Percentiles rank a stretch among this genome's conserved stretches.
Conservation (phyloP, 2,113 vertebrate species). For the Corydoras maculifer region DNA sequence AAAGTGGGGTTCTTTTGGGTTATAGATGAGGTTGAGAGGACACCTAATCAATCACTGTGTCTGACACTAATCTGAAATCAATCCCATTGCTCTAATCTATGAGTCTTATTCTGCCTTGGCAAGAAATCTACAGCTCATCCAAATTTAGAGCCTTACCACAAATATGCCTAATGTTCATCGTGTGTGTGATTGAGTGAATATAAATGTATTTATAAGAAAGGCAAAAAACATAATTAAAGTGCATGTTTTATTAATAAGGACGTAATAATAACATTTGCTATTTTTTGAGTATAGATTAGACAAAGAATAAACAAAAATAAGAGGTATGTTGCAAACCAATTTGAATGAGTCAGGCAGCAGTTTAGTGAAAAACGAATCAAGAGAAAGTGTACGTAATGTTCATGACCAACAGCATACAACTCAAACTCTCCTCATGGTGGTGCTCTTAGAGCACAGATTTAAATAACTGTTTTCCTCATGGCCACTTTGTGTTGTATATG, state of each 20-base stretch:
- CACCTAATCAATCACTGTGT: constrained; percentile 47
- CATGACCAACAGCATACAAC: background rate
- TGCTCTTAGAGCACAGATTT: constrained; percentile 37
- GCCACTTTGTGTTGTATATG: constrained; percentile 17
- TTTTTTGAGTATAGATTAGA: background rate
- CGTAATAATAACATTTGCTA: constrained; percentile 26
- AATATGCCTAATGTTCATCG: constrained; percentile 38
- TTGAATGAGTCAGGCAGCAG: no score
- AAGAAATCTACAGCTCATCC: constrained; percentile 34
- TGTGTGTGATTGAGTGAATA: constrained; percentile 27
- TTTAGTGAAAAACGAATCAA: background rate
- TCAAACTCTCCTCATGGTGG: constrained; percentile 42
- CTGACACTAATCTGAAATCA: constrained; percentile 47
- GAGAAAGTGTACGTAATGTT: background rate
- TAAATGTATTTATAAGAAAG: constrained; percentile 2
- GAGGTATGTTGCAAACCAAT: constrained; percentile 5
- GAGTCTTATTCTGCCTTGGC: constrained; percentile 37
- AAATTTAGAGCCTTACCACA: constrained; percentile 40
- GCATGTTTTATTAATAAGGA: constrained; percentile 34
- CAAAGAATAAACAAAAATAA: constrained; percentile 5
- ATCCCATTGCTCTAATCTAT: constrained; percentile 42
- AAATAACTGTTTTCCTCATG: background rate
- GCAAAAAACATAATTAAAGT: constrained; percentile 12
- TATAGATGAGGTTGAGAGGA: constrained; percentile 35
- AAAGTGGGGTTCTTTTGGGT: constrained; percentile 26